A percentile compares a stretch with the other conserved stretches of the same genome.
phyloP scores from a whole-genome alignment of 2,888 invertebrate genomes.

The Heteromurus nitidus region DNA sequence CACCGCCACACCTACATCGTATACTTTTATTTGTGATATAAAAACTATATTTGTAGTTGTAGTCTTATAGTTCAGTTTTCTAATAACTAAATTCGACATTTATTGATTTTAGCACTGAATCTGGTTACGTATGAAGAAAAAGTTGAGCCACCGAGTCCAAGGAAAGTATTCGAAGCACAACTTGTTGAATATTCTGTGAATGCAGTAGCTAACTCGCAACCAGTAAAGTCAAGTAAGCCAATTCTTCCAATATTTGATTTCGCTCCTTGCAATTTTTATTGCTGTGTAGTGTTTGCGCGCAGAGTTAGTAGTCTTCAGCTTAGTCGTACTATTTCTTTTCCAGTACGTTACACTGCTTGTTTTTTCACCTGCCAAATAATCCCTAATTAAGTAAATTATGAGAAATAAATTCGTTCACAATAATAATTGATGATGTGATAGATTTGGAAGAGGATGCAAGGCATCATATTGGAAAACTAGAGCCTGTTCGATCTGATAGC shows the following conservation, averaged over 20 bases:
- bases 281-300: too few relatives aligned
- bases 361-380: conserved; percentile 24
- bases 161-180: conserved; percentile 40
- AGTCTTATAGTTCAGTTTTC: too few relatives aligned
- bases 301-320: too few relatives aligned
- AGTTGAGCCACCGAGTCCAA: neutral
- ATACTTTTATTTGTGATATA: too few relatives aligned
- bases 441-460: neutral
- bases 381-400: neutral
- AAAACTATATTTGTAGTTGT: neutral
- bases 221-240: conserved; percentile 15
- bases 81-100: too few relatives aligned
- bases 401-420: neutral
- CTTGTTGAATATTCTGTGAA: conserved; percentile 46
- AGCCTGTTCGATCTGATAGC: conserved; percentile 52
- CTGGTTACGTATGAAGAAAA: conserved; percentile 48
- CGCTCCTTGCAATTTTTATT: too few relatives aligned
- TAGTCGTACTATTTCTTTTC: neutral
- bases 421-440: neutral
- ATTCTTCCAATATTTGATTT: too few relatives aligned
- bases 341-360: conserved; percentile 19
- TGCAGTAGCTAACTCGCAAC: neutral
- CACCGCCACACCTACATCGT: too few relatives aligned
- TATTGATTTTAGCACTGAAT: conserved; percentile 51
- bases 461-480: conserved; percentile 32